Evolutionary conservation across 37 sponge, comb jelly and placozoan species (phyloP), one percentile per base, ranked within the genome.

Genomic region (Agelas oroides): DNA sequence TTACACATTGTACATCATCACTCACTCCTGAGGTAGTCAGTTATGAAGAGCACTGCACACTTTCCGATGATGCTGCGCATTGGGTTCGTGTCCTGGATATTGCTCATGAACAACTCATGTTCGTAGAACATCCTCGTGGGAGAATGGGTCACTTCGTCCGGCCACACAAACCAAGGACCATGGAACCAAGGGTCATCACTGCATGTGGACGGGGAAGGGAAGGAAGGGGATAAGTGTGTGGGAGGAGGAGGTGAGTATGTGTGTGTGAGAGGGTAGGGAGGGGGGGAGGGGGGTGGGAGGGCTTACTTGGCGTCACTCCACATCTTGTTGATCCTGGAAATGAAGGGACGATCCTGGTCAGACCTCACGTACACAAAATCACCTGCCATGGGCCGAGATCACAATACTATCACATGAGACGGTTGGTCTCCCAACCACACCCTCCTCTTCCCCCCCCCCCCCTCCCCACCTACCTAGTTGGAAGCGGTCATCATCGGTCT

Each of bases 81-180:
- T 17, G 97, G 96, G 79, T 97, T 97, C 53, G 94, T 93, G 77
- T 97, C 97, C 46, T 90, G 91, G 40, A 95, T 92, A 40, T 82
- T 94, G 83, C 95, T 95, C 86, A 93, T 61, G 62, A 97, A 90
- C 63, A 97, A 64, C 69, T 97, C 97, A 32, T 82, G 82, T 24
- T 81, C 61, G 70, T 87, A 93, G 86, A 97, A 97, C 78, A 87
- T 77, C 23, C 89, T 87, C 11, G 95, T 90, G 46, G 97, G 95
- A 23, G 75, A 46, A 64, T 97, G 97, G 58, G 59, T 58, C 23
- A 90, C 79, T 66, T 97, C 96, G 12, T 27, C 24, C 0, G 96
- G 93, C 14, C 86, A 77, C n/a, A 97, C 80, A 66, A 97, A 95
- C 97, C 97, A 97, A 19, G 96, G 95, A 17, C 97, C 97, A 65